Conservation (phyloP, 2,113 vertebrate species). For the Calcarius ornatus region DNA sequence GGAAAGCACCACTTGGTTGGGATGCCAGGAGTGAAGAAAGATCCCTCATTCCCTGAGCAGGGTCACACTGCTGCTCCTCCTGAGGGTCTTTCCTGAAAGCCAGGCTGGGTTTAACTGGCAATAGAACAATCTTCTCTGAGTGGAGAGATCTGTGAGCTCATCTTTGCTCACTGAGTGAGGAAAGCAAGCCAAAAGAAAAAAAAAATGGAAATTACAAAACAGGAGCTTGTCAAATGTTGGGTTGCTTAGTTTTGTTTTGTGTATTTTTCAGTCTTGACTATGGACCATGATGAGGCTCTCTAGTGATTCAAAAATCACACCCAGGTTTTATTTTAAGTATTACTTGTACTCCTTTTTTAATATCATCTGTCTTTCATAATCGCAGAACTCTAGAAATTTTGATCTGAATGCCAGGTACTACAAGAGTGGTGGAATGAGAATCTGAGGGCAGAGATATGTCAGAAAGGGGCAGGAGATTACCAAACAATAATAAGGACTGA, state of each 20-base stretch:
- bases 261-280: not conserved
- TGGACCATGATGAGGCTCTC: not conserved
- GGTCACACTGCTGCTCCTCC: not conserved
- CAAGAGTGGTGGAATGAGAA: not conserved
- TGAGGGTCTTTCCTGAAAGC: not conserved
- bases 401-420: not conserved
- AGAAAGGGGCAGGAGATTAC: not conserved
- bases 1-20: not conserved
- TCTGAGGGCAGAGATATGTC: not conserved
- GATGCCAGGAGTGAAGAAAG: not conserved
- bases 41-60: not conserved
- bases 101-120: not conserved
- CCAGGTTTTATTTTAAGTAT: not conserved
- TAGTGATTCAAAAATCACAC: not conserved
- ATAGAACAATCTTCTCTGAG: not conserved
- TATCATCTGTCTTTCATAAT: not conserved
- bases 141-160: not conserved
- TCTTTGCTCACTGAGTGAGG: not conserved
- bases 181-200: not conserved
- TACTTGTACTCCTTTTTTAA: not conserved
- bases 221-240: not conserved
- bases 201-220: not conserved
- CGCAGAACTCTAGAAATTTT: not conserved
- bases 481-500: not conserved
- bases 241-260: not conserved